These are phyloP conservation scores for Stomatorhinus ivindoensis DNA, from an alignment of 2,113 vertebrate species.

Conservation along the genomic window DNA sequence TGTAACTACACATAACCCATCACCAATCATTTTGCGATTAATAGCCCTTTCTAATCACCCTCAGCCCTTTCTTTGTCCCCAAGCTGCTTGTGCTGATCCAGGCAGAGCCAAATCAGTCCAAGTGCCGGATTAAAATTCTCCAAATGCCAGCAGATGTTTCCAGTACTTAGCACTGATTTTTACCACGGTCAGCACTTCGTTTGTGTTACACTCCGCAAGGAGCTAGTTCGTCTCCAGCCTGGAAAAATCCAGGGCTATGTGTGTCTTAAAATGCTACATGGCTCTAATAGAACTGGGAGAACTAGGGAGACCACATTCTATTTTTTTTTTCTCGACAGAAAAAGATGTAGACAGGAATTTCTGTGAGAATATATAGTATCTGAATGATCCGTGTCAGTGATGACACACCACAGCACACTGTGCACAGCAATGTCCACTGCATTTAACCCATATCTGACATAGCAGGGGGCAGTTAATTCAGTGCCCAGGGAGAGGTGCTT, in stretches of 20 bases:
- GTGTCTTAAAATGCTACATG: not conserved
- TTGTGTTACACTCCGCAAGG: not conserved
- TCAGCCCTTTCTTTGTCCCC: not conserved
- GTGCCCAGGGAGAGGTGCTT: too few relatives aligned
- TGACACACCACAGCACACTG: too few relatives aligned
- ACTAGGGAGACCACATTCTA: not conserved
- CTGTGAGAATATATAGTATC: not conserved
- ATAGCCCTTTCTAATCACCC: not conserved
- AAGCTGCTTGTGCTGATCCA: not conserved
- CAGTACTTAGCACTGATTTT: not conserved
- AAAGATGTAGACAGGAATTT: too few relatives aligned
- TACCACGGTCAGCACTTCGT: not conserved
- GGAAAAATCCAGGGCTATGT: not conserved
- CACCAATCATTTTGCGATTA: not conserved
- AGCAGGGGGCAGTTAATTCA: too few relatives aligned
- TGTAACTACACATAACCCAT: not conserved
- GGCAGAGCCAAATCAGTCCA: not conserved
- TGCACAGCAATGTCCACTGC: too few relatives aligned
- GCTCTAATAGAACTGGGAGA: not conserved
- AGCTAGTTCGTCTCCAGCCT: not conserved
- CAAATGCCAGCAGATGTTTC: not conserved
- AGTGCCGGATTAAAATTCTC: constrained; percentile 26
- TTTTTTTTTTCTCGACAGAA: not conserved
- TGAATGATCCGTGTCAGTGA: not conserved
- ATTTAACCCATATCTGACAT: too few relatives aligned